Base-by-base conservation (phyloP, 2,888 invertebrate genomes). In the Cheilosia pagana region DNA sequence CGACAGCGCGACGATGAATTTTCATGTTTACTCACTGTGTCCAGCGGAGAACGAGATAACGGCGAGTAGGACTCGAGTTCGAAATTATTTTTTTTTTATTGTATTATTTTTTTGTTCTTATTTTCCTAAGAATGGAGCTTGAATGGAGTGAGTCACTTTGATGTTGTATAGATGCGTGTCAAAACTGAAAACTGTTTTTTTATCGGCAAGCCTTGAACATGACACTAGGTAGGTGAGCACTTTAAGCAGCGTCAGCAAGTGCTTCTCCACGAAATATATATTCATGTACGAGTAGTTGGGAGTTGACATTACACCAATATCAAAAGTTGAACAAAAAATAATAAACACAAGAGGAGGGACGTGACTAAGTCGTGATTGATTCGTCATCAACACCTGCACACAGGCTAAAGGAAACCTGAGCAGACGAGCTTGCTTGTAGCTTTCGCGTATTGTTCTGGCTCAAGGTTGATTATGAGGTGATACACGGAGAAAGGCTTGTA, bases 361-460 rank as follows among this genome's bases (percentile, higher is more conserved):
- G 82, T 82, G 82, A 82, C 78, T 77, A 72, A 82, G 60, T 62
- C 78, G 53, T 72, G 78, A 72, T 78, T 48, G 71, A 82, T 82
- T 78, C 67, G 67, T 78, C 82, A 82, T 67, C 53, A 82, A 67
- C 82, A 82, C 82, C 82, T 82, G 82, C 77, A 53, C 52, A 57
- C 57, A 50, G 48, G 65, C 14, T 52, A 59, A 59, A 53, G 53
- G 53, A 53, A 28, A 53, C 60, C 19, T 45, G 25, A 35, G 59
- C 72, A 59, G 79, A 65, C 57, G 65, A 71, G 52, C 52, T 50
- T 16, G 63, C 63, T 57, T 41, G 14, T 35, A n/a, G 43, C 45
- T 63, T 71, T 57, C 23, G 8, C 7, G n/a, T 43, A 65, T 39
- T 41, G 39, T 48, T 75, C 14, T 10, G 39, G 50, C 19, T 50